Evolutionary conservation across 2,888 invertebrate genomes (phyloP).

Genomic region (Protodeltote pygarga): DNA sequence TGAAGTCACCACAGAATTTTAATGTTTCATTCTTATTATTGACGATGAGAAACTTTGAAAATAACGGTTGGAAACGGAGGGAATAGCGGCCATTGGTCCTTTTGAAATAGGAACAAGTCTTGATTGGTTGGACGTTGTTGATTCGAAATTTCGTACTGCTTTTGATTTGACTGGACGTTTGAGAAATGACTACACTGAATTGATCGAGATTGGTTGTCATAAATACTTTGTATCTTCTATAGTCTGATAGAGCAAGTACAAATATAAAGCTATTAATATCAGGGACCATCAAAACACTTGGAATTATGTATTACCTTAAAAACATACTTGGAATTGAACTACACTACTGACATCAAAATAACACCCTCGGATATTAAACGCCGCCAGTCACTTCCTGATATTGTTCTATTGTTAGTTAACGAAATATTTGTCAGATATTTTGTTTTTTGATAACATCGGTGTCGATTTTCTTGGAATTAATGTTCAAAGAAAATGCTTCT

Average conservation of each 20-base stretch:
- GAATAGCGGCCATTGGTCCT: slow-evolving; percentile 13
- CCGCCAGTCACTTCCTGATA: slow-evolving; percentile 50
- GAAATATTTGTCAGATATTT: slow-evolving; percentile 21
- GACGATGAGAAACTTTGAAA: slow-evolving; percentile 45
- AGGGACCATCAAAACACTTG: too few species aligned
- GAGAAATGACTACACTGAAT: too few species aligned
- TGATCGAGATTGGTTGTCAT: too few species aligned
- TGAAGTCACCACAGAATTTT: slow-evolving; percentile 55
- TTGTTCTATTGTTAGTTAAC: slow-evolving; percentile 55
- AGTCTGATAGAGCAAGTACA: too few species aligned
- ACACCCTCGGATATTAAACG: too few species aligned
- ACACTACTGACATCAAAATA: too few species aligned
- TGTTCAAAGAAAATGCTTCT: not conserved
- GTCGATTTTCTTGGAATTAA: slow-evolving; percentile 9
- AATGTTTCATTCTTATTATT: slow-evolving; percentile 57
- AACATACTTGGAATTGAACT: too few species aligned
- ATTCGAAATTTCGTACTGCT: not conserved
- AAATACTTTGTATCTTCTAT: too few species aligned
- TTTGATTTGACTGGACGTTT: too few species aligned
- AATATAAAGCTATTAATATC: too few species aligned
- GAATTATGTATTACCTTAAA: too few species aligned
- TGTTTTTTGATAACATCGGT: slow-evolving; percentile 29
- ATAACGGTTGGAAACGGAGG: slow-evolving; percentile 32
- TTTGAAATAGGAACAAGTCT: not conserved
- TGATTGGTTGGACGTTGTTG: slow-evolving; percentile 9